Evolutionary conservation across 2,797 vertebrate species (phyloP).

Genomic region (Fratercula arctica): DNA sequence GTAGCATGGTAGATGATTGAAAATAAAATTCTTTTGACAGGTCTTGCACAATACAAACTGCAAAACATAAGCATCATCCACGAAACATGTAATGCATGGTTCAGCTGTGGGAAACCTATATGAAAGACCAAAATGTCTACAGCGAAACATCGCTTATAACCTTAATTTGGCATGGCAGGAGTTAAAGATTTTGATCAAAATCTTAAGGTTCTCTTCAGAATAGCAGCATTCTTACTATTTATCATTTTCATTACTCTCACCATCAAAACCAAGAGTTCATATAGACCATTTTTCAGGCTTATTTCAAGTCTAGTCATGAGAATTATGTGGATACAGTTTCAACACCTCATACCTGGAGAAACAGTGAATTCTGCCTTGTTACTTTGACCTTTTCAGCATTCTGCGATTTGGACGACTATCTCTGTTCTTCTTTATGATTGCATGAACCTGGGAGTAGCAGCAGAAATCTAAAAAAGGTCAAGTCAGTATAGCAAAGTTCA

Average conservation of each 20-base stretch:
- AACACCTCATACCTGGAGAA: background rate
- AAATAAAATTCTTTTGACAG: background rate
- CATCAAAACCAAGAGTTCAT: background rate
- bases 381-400: slow-evolving; percentile 58
- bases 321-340: background rate
- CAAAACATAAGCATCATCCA: background rate
- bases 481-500: slow-evolving; percentile 2
- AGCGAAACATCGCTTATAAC: background rate
- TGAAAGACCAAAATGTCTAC: background rate
- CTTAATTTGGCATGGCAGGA: background rate
- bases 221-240: background rate
- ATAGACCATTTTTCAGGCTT: background rate
- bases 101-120: background rate
- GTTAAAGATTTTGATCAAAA: background rate
- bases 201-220: background rate
- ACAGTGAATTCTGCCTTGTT: background rate
- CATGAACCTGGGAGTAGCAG: background rate
- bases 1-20: background rate
- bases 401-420: background rate
- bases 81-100: background rate
- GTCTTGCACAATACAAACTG: background rate
- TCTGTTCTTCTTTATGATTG: slow-evolving; percentile 15
- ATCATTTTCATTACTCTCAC: background rate
- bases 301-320: background rate
- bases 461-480: slow-evolving; percentile 56